Conservation (phyloP, 2,113 vertebrate genomes). For the Mobula hypostoma region DNA sequence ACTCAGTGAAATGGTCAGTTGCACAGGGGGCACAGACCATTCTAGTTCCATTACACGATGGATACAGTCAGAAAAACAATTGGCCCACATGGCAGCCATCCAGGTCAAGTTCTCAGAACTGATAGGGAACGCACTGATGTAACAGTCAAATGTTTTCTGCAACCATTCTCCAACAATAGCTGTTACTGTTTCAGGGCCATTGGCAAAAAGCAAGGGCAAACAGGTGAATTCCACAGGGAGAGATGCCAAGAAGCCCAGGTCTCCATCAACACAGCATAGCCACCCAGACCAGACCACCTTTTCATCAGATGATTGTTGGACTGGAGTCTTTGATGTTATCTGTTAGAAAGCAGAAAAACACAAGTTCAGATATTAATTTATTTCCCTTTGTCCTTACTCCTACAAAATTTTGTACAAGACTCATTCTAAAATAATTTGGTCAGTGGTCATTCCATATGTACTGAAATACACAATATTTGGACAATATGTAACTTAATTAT, state of each 20-base stretch:
- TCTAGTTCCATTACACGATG: slow-evolving; percentile 59
- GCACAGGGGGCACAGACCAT: slow-evolving; percentile 69
- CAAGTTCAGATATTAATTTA: background rate
- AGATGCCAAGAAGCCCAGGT: slow-evolving; percentile 57
- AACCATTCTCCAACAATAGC: slow-evolving; percentile 75
- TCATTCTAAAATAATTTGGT: background rate
- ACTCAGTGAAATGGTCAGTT: slow-evolving; percentile 69
- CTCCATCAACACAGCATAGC: slow-evolving; percentile 69
- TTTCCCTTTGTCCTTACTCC: background rate
- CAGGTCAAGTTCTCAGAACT: slow-evolving; percentile 73
- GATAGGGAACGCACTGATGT: slow-evolving; percentile 67
- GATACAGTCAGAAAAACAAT: slow-evolving; percentile 55
- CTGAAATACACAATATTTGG: background rate
- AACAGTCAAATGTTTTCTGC: slow-evolving; percentile 80
- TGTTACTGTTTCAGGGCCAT: slow-evolving; percentile 63
- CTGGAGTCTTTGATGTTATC: slow-evolving; percentile 57
- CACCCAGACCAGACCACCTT: slow-evolving; percentile 76
- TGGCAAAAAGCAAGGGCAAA: slow-evolving; percentile 74
- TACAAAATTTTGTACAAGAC: background rate
- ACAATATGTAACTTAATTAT: background rate
- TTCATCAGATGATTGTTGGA: slow-evolving; percentile 48
- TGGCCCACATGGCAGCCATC: slow-evolving; percentile 81
- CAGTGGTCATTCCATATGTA: too few relatives aligned
- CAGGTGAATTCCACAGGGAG: slow-evolving; percentile 69
- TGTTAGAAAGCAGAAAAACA: slow-evolving; percentile 43